Conservation (phyloP, 2,113 vertebrate species). For the Psophia crepitans region DNA sequence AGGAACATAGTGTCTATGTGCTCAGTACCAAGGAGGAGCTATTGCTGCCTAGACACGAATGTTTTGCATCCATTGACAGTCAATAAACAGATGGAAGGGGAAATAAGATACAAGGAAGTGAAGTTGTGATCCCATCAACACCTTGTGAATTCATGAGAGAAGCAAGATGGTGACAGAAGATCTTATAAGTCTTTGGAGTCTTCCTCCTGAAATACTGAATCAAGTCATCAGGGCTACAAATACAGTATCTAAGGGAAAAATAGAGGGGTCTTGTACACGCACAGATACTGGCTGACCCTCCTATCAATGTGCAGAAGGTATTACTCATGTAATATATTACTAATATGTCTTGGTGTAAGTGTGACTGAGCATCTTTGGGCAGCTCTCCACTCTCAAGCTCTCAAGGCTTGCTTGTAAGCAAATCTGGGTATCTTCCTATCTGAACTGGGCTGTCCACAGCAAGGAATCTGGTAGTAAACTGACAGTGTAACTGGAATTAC, state of each 20-base stretch:
- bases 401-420: not conserved
- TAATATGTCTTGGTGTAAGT: not conserved
- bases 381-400: not conserved
- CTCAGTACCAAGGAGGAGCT: not conserved
- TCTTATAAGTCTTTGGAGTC: not conserved
- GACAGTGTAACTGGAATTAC: not conserved
- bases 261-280: not conserved
- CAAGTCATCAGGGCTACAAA: not conserved
- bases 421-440: not conserved
- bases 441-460: not conserved
- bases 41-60: accelerated
- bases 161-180: not conserved
- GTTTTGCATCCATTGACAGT: not conserved
- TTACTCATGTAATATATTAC: not conserved
- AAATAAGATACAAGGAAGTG: not conserved
- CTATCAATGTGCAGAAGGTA: not conserved
- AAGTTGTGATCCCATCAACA: not conserved
- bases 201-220: not conserved
- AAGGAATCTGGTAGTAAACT: not conserved
- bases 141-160: not conserved
- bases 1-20: not conserved
- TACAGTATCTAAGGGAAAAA: not conserved
- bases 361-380: not conserved
- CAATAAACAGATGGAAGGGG: not conserved
- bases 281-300: not conserved